Evolutionary conservation across 2,113 vertebrate genomes (phyloP).

Genomic region (Dipodomys spectabilis): DNA sequence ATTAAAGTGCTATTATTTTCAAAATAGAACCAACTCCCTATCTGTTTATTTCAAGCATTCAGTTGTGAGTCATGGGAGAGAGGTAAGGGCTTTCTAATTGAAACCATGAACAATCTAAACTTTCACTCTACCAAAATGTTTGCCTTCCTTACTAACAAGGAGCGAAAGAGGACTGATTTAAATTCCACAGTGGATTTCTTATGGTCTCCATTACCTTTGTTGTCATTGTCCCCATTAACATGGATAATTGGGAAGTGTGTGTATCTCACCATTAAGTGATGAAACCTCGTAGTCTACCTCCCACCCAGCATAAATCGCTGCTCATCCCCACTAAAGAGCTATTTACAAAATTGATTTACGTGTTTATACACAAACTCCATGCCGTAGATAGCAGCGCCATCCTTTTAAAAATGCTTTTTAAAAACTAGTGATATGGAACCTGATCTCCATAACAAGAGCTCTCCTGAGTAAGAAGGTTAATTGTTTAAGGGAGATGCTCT

Average conservation of each 20-base stretch:
- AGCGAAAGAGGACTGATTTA: slow-evolving; percentile 44
- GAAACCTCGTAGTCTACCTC: slow-evolving; percentile 62
- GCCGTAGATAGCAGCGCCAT: not conserved
- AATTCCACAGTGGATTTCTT: slow-evolving; percentile 47
- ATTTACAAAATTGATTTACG: slow-evolving; percentile 73
- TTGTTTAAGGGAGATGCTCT: slow-evolving; percentile 36
- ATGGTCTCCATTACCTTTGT: slow-evolving; percentile 51
- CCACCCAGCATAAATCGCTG: slow-evolving; percentile 59
- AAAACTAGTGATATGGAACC: slow-evolving; percentile 68
- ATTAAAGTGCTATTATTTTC: slow-evolving; percentile 61
- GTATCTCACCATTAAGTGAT: slow-evolving; percentile 56
- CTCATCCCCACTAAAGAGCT: slow-evolving; percentile 58
- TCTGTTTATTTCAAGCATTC: slow-evolving; percentile 42
- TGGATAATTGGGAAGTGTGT: slow-evolving; percentile 70
- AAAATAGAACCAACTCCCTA: slow-evolving; percentile 41
- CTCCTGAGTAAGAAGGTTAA: slow-evolving; percentile 65
- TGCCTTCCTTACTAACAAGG: slow-evolving; percentile 34
- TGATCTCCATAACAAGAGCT: not conserved
- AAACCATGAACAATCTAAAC: slow-evolving; percentile 66
- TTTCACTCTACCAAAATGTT: slow-evolving; percentile 52
- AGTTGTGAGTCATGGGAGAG: slow-evolving; percentile 20
- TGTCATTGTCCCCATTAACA: slow-evolving; percentile 61
- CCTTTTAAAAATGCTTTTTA: slow-evolving; percentile 59
- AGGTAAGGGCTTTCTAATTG: slow-evolving; percentile 16
- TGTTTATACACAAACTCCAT: slow-evolving; percentile 17